Evolutionary conservation across 2,888 invertebrate species (phyloP).

Genomic region (Tiliacea citrago): DNA sequence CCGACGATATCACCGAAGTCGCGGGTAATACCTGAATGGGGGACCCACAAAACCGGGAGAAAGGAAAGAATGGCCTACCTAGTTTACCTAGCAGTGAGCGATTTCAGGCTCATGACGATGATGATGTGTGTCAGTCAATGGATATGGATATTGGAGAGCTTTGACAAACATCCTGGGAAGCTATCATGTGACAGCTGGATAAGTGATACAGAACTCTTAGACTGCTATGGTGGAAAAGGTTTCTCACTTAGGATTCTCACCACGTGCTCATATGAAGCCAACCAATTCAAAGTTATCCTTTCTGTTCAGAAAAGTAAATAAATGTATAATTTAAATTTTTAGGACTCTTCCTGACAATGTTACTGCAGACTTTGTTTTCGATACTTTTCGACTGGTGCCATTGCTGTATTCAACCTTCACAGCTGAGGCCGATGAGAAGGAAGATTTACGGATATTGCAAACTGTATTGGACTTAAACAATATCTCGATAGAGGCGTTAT

Average conservation of each 20-base stretch:
- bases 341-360: slow-evolving; percentile 79
- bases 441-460: slow-evolving; percentile 75
- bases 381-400: slow-evolving; percentile 77
- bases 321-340: slow-evolving; percentile 20
- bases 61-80: too few relatives aligned
- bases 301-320: not conserved
- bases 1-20: not conserved
- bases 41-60: not conserved
- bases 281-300: not conserved
- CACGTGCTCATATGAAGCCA: not conserved
- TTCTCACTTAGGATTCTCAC: not conserved
- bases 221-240: not conserved
- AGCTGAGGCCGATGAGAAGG: slow-evolving; percentile 68
- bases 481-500: slow-evolving; percentile 75
- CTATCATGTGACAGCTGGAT: not conserved
- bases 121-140: not conserved
- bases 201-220: not conserved
- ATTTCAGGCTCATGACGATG: not conserved
- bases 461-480: slow-evolving; percentile 80
- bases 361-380: slow-evolving; percentile 79
- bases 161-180: not conserved
- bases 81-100: not conserved
- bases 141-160: not conserved
- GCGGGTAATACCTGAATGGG: not conserved
- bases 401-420: slow-evolving; percentile 76